Conservation (phyloP, 2,113 vertebrate species). For the Grus americana region DNA sequence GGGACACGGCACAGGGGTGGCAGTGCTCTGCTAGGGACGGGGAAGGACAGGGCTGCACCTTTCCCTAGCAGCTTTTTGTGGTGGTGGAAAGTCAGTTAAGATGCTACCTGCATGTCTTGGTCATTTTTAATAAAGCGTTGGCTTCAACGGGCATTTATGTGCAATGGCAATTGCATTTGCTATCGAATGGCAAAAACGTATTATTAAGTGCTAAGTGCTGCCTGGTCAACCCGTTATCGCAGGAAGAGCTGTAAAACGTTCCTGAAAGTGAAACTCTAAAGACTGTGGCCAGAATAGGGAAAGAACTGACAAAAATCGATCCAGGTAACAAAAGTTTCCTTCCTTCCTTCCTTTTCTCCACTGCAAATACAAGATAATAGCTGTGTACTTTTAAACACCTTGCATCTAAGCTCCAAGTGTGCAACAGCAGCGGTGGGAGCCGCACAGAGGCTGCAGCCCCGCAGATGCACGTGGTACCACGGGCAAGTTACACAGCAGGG, state of each 20-base stretch:
- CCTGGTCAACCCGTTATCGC: background rate
- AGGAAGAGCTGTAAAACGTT: background rate
- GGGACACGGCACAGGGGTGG: background rate
- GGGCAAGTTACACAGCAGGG: no score
- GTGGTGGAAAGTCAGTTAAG: background rate
- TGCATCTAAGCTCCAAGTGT: background rate
- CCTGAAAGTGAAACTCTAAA: background rate
- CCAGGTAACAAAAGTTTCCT: background rate
- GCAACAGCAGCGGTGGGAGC: background rate
- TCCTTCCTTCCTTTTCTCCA: background rate
- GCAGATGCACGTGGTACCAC: fast-evolving
- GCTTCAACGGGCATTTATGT: background rate
- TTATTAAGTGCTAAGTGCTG: fast-evolving
- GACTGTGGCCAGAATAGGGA: background rate
- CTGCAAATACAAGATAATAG: background rate
- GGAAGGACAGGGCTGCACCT: background rate
- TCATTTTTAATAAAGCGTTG: background rate
- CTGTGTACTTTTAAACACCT: background rate
- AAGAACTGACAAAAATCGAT: fast-evolving
- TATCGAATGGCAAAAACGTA: fast-evolving
- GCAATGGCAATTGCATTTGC: background rate
- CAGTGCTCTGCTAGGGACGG: fast-evolving
- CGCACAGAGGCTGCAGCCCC: background rate
- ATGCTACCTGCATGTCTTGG: background rate
- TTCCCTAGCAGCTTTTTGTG: background rate